Percentiles rank a stretch among this genome's conserved stretches.
Evolutionary conservation across 2,797 vertebrate species (phyloP).

Genomic region (Hoplostethus atlanticus): DNA sequence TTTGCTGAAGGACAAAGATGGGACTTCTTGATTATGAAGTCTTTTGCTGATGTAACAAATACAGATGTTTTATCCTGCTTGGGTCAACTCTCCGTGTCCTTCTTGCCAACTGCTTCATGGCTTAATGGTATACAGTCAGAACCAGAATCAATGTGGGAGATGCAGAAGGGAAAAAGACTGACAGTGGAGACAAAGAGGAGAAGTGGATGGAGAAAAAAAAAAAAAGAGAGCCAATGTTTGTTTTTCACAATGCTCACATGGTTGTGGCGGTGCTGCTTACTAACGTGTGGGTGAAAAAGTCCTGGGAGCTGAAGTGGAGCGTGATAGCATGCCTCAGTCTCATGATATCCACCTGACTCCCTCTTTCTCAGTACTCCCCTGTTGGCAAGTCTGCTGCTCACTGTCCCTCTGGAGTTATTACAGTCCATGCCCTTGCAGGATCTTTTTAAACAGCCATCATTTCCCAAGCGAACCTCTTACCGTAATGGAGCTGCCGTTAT

Average conservation of each 20-base stretch:
- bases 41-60: conserved; percentile 71
- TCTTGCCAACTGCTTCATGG: conserved; percentile 54
- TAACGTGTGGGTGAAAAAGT: conserved; percentile 71
- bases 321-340: conserved; percentile 69
- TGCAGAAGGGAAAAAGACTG: neutral
- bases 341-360: conserved; percentile 85
- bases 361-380: conserved; percentile 45
- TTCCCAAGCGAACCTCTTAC: conserved; percentile 66
- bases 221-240: conserved; percentile 49
- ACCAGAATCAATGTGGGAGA: neutral
- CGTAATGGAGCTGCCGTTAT: conserved; percentile 70
- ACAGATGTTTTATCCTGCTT: conserved; percentile 67
- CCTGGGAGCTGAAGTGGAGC: conserved; percentile 71
- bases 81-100: conserved; percentile 41
- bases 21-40: conserved; percentile 53
- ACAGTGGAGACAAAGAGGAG: neutral
- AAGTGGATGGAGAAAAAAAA: neutral
- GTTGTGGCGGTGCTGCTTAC: conserved; percentile 39
- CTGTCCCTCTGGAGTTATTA: conserved; percentile 71
- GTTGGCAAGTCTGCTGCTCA: conserved; percentile 38
- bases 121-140: neutral
- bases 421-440: conserved; percentile 60
- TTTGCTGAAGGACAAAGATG: conserved; percentile 65
- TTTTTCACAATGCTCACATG: conserved; percentile 70
- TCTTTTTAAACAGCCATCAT: conserved; percentile 70